Percentiles rank a stretch among this genome's conserved stretches.
These are phyloP conservation scores for Microtus montanus DNA, from an alignment of 2,113 vertebrate species.

Conservation along the genomic window DNA sequence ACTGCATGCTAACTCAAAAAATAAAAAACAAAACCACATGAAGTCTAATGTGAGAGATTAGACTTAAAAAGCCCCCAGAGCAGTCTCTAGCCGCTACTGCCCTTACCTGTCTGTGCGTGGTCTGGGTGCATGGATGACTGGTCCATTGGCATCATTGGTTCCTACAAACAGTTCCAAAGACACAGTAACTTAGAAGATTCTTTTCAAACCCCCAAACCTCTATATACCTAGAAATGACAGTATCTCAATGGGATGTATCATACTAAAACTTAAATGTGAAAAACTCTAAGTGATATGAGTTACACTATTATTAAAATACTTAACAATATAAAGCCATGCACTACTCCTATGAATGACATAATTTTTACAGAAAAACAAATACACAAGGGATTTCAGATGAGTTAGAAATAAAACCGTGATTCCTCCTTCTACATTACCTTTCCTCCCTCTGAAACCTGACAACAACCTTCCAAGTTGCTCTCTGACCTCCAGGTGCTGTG, in stretches of 20 bases:
- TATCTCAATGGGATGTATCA: not conserved
- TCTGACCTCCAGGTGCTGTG: not conserved
- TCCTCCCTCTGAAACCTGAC: not conserved
- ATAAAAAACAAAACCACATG: no score
- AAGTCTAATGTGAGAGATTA: not conserved
- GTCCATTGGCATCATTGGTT: constrained; percentile 90
- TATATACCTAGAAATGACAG: constrained; percentile 7
- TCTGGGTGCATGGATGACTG: constrained; percentile 88
- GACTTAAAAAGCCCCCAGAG: not conserved
- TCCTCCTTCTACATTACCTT: not conserved
- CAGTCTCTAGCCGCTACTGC: accelerated
- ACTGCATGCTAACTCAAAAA: not conserved
- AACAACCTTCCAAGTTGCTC: not conserved
- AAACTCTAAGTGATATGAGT: not conserved
- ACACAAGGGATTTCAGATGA: constrained; percentile 5
- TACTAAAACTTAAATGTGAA: constrained; percentile 42
- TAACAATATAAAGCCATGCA: constrained; percentile 9
- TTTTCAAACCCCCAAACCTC: constrained; percentile 25
- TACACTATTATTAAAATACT: not conserved
- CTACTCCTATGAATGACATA: not conserved
- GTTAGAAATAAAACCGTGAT: constrained; percentile 20
- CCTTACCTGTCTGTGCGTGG: constrained; percentile 91
- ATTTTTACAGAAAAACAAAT: constrained; percentile 28
- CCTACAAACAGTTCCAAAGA: constrained; percentile 85
- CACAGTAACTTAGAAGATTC: not conserved